phyloP scores from a whole-genome alignment of 2,113 vertebrate species.

The Chaetorhynchus papuensis region DNA sequence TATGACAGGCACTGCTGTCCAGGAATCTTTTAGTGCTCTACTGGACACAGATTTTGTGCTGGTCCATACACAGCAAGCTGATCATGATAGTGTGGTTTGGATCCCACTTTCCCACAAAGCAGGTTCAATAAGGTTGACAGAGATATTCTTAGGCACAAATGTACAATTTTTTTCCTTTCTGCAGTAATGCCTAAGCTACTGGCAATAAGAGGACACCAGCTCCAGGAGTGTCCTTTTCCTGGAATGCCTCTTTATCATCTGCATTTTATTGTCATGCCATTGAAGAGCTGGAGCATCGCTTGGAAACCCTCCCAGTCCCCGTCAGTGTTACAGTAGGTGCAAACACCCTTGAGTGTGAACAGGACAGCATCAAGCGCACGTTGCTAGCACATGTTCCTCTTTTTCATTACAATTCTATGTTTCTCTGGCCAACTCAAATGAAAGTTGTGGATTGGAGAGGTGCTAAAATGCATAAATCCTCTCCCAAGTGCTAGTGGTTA shows the following conservation, averaged over 20 bases:
- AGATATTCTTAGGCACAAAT: not conserved
- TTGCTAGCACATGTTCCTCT: not conserved
- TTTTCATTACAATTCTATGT: constrained; percentile 27
- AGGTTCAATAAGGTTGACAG: not conserved
- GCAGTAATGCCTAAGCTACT: not conserved
- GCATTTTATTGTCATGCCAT: not conserved
- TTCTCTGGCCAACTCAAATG: constrained; percentile 16
- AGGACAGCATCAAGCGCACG: not conserved
- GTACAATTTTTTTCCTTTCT: not conserved
- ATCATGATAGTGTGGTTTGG: not conserved
- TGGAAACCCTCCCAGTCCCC: not conserved
- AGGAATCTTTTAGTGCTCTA: not conserved
- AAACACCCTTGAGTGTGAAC: not conserved
- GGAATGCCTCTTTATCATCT: not conserved
- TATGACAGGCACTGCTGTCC: not conserved
- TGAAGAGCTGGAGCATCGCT: not conserved
- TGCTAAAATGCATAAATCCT: constrained; percentile 58
- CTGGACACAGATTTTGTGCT: not conserved
- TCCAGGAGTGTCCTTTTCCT: not conserved
- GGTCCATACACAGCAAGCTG: not conserved
- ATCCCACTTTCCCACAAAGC: not conserved
- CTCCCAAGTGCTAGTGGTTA: constrained; percentile 41
- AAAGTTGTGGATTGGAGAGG: constrained; percentile 47
- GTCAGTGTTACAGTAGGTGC: not conserved
- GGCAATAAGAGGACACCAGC: not conserved